Conservation (phyloP, 2,113 vertebrate genomes). For the Okapia johnstoni region DNA sequence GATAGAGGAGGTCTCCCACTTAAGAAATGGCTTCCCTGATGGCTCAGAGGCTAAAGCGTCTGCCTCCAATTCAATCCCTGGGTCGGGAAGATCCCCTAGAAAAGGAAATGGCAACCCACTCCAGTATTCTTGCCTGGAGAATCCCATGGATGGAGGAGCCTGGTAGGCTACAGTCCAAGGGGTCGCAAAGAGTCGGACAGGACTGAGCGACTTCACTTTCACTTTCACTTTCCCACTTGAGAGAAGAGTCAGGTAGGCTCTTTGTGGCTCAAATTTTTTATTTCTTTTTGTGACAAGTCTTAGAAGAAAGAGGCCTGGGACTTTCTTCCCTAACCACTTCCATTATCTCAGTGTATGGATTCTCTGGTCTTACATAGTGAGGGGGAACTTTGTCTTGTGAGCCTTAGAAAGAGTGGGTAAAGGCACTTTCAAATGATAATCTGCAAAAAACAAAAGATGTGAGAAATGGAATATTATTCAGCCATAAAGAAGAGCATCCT, state of each 20-base stretch:
- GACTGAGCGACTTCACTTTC: not conserved
- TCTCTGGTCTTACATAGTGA: not conserved
- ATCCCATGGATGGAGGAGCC: not conserved
- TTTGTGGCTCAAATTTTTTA: not conserved
- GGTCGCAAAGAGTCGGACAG: fast-evolving
- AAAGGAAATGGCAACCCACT: not conserved
- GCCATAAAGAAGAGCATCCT: not conserved
- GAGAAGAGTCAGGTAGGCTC: not conserved
- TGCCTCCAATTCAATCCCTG: not conserved
- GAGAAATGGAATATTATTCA: not conserved
- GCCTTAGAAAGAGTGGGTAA: constrained; percentile 15
- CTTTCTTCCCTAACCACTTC: not conserved
- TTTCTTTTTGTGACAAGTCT: constrained; percentile 36
- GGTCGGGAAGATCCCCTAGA: not conserved
- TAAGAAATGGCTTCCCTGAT: not conserved
- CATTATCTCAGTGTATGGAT: constrained; percentile 27
- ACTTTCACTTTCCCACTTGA: not conserved
- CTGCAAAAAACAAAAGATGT: not conserved
- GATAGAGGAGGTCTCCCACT: not conserved
- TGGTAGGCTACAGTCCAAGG: not conserved
- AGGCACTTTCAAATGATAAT: constrained; percentile 35
- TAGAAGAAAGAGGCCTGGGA: not conserved
- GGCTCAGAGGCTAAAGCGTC: not conserved
- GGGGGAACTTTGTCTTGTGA: not conserved
- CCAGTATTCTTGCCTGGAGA: not conserved